Evolutionary conservation across 2,113 vertebrate genomes (phyloP).

Genomic region (Oxyruncus cristatus): DNA sequence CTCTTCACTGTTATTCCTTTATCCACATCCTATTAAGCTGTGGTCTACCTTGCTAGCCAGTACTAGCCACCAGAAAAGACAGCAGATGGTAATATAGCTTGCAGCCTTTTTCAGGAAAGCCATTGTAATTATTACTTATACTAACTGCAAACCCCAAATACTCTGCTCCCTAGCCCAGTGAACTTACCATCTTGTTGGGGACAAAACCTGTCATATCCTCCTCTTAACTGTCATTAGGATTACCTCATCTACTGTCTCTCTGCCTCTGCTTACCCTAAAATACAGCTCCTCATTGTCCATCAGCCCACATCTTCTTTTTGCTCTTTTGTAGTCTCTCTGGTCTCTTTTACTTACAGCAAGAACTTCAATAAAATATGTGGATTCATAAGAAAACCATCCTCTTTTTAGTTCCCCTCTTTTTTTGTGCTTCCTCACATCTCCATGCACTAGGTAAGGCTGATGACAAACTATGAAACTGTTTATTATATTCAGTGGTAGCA

Average conservation of each 20-base stretch:
- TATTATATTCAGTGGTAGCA: neutral
- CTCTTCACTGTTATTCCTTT: slow-evolving; percentile 3
- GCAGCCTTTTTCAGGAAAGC: neutral
- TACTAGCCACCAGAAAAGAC: neutral
- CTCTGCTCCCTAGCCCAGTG: neutral
- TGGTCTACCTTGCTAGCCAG: neutral
- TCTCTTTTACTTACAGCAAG: neutral
- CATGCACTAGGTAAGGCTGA: neutral
- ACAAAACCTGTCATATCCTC: neutral
- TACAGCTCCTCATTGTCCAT: neutral
- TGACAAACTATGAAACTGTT: neutral
- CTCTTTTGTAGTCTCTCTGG: neutral
- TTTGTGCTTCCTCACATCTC: neutral
- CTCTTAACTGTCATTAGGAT: neutral
- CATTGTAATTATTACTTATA: neutral
- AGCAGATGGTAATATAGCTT: neutral
- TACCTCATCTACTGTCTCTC: neutral
- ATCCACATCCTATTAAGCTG: neutral
- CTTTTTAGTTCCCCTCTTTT: neutral
- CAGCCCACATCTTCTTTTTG: neutral
- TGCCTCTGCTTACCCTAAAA: slow-evolving; percentile 30
- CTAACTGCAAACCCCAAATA: neutral
- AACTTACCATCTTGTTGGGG: neutral
- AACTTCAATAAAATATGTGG: neutral
- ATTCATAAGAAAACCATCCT: neutral